Percentiles rank a stretch among this genome's conserved stretches.
These are phyloP conservation scores for Corapipo altera DNA, from an alignment of 2,113 vertebrate species.

Conservation along the genomic window DNA sequence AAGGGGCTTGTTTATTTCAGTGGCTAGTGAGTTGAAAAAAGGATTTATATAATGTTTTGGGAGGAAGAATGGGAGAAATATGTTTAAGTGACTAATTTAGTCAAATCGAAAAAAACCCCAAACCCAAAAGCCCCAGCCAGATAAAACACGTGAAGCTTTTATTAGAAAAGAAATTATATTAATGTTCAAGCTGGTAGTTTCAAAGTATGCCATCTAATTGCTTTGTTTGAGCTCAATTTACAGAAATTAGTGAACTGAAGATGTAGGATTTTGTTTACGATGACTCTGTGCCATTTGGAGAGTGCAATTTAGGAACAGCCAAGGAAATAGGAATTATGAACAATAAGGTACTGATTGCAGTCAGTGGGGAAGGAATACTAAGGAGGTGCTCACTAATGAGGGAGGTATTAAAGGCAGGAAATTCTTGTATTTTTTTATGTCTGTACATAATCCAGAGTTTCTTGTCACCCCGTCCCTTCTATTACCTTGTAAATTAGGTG, in stretches of 20 bases:
- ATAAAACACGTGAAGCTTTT: conserved; percentile 35
- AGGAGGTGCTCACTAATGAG: conserved; percentile 48
- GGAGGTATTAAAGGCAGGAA: conserved; percentile 59
- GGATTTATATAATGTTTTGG: neutral
- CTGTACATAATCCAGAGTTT: conserved; percentile 38
- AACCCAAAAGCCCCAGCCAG: neutral
- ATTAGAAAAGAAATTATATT: conserved; percentile 57
- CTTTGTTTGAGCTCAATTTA: conserved; percentile 55
- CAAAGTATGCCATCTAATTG: conserved; percentile 48
- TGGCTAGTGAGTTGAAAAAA: neutral
- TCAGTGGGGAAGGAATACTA: conserved; percentile 56
- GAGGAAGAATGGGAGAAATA: neutral
- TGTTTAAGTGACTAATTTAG: neutral
- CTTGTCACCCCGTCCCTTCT: neutral
- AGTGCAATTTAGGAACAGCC: conserved; percentile 51
- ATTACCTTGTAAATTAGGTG: conserved; percentile 23
- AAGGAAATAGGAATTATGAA: conserved; percentile 65
- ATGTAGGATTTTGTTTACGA: conserved; percentile 62
- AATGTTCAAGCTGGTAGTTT: conserved; percentile 60
- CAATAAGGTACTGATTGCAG: conserved; percentile 64
- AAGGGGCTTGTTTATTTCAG: neutral
- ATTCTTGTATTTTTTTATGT: conserved; percentile 48
- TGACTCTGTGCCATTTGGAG: conserved; percentile 59
- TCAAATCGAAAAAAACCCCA: neutral
- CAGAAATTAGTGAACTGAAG: conserved; percentile 57